Percentiles rank a stretch among this genome's conserved stretches.
These are phyloP conservation scores for Acanthacorydalis orientalis DNA, from an alignment of 2,888 invertebrate genomes.

Conservation along the genomic window DNA sequence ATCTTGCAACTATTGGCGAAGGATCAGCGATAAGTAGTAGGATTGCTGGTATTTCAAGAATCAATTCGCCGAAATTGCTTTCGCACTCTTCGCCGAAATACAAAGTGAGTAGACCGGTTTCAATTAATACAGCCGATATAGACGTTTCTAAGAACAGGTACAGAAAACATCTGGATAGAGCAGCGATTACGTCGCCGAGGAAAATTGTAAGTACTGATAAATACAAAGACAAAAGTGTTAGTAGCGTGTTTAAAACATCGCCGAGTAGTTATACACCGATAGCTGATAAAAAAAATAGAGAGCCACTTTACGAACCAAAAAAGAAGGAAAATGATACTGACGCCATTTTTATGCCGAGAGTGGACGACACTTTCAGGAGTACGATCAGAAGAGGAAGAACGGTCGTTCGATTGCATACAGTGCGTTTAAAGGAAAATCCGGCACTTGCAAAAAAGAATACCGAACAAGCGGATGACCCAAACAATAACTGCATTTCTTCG, in stretches of 20 bases:
- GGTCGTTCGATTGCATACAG: constrained; percentile 56
- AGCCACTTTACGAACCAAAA: neutral
- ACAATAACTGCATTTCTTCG: neutral
- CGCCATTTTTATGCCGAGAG: constrained; percentile 27
- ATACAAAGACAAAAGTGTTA: constrained; percentile 13
- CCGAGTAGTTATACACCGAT: constrained; percentile 5
- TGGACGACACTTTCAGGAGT: constrained; percentile 32
- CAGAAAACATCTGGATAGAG: constrained; percentile 23
- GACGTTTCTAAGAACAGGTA: constrained; percentile 60
- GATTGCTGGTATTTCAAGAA: constrained; percentile 23
- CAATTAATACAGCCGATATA: constrained; percentile 72
- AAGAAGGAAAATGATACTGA: constrained; percentile 9
- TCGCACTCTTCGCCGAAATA: constrained; percentile 28
- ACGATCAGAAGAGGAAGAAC: constrained; percentile 56
- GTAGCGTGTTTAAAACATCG: constrained; percentile 4
- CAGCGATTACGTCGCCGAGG: constrained; percentile 13
- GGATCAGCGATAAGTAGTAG: constrained; percentile 26
- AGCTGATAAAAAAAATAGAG: constrained; percentile 7
- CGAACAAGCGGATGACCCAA: constrained; percentile 8
- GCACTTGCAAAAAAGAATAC: constrained; percentile 11
- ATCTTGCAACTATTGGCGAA: constrained; percentile 56
- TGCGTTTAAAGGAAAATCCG: constrained; percentile 20
- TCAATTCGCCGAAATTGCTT: constrained; percentile 35
- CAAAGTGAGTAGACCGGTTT: constrained; percentile 42
- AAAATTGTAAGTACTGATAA: constrained; percentile 9